Evolutionary conservation across 2,113 vertebrate genomes (phyloP).

Genomic region (Silurus asotus): DNA sequence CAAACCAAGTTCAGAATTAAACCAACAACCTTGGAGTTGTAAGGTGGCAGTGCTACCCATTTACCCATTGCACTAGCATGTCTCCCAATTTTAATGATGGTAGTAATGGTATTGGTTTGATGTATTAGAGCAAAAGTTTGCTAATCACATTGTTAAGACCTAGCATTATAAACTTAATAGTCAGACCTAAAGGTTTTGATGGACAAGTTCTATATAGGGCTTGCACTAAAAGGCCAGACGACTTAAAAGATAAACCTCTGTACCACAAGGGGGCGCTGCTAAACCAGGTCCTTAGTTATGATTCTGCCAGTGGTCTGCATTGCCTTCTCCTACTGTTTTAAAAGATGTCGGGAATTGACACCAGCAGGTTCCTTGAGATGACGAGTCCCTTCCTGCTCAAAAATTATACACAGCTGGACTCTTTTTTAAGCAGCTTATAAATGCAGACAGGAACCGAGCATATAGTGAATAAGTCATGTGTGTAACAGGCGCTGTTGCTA

Average conservation of each 20-base stretch:
- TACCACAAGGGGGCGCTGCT: constrained; percentile 20
- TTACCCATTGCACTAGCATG: neutral
- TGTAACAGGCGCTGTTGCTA: neutral
- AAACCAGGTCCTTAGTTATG: neutral
- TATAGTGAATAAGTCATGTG: neutral
- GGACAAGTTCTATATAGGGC: neutral
- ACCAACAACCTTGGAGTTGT: neutral
- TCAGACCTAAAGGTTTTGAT: neutral
- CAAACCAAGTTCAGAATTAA: neutral
- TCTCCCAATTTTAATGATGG: neutral
- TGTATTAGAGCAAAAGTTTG: neutral
- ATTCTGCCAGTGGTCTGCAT: neutral
- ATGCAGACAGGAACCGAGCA: neutral
- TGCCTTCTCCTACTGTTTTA: constrained; percentile 28
- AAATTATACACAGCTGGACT: neutral
- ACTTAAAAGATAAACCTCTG: neutral
- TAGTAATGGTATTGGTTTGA: neutral
- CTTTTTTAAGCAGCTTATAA: neutral
- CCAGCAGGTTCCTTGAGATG: neutral
- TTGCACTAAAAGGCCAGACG: neutral
- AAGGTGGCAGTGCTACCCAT: neutral
- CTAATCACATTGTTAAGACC: neutral
- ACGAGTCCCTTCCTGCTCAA: neutral
- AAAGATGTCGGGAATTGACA: neutral
- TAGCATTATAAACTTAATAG: neutral